Evolutionary conservation across 2,113 vertebrate species (phyloP).

Genomic region (Brachyhypopomus occidentalis): DNA sequence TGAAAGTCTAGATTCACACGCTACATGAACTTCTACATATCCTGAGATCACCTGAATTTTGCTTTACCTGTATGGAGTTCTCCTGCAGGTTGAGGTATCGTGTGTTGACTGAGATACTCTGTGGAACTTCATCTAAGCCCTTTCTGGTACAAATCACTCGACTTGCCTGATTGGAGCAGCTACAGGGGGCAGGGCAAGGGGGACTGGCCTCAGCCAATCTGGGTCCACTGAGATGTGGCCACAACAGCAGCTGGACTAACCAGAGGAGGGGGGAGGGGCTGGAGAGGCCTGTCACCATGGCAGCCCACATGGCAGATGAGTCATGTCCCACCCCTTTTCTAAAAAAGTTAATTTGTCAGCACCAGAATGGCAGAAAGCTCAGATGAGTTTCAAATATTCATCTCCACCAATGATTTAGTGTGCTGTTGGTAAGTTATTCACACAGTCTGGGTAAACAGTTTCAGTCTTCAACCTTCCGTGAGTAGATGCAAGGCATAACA

Average conservation of each 20-base stretch:
- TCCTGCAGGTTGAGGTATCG: slow-evolving; percentile 98
- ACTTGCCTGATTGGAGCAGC: slow-evolving; percentile 95
- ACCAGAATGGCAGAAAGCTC: slow-evolving; percentile 49
- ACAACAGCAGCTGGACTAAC: slow-evolving; percentile 73
- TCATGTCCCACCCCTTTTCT: slow-evolving; percentile 80
- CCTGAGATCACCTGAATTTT: background rate
- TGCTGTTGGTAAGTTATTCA: background rate
- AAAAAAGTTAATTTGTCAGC: slow-evolving; percentile 67
- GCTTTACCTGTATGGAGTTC: slow-evolving; percentile 86
- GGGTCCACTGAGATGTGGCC: slow-evolving; percentile 74
- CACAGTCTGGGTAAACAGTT: background rate
- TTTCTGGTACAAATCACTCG: slow-evolving; percentile 92
- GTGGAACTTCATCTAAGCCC: slow-evolving; percentile 85
- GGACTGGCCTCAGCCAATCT: slow-evolving; percentile 75
- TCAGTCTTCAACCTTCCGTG: slow-evolving; percentile 4
- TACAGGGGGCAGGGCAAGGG: slow-evolving; percentile 84
- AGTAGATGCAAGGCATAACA: background rate
- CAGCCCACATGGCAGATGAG: slow-evolving; percentile 82
- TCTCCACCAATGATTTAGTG: slow-evolving; percentile 31
- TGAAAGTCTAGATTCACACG: too few relatives aligned
- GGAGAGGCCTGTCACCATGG: slow-evolving; percentile 79
- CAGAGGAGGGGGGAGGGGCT: slow-evolving; percentile 77
- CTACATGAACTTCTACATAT: too few relatives aligned
- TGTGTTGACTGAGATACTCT: slow-evolving; percentile 93
- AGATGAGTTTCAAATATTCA: slow-evolving; percentile 50